Conservation (phyloP, 2,797 vertebrate species). For the Hemibagrus guttatus region DNA sequence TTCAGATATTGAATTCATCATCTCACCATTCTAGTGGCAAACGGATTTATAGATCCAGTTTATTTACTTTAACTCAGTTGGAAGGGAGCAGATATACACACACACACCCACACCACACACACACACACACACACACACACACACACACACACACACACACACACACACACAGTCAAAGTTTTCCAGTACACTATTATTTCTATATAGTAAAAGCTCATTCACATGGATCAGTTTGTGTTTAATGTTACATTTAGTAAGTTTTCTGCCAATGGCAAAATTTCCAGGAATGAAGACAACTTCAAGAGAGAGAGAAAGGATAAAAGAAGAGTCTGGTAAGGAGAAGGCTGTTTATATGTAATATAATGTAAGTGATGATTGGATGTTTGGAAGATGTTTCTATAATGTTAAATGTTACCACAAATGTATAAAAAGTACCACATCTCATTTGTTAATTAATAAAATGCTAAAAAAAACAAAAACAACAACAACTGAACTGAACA, state of each 20-base stretch:
- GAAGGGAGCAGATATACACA: slow-evolving; percentile 17
- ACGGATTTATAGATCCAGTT: slow-evolving; percentile 1
- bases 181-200: not conserved
- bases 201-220: not conserved
- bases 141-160: slow-evolving; percentile 28
- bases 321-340: not conserved
- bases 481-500: no score
- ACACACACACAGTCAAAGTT: not conserved
- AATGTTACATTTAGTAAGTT: not conserved
- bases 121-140: slow-evolving; percentile 20
- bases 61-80: not conserved
- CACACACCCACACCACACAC: slow-evolving; percentile 30
- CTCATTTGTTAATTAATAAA: not conserved
- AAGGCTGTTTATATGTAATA: not conserved
- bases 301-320: not conserved
- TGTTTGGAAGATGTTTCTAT: not conserved
- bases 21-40: slow-evolving; percentile 21
- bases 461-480: no score
- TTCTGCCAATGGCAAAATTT: not conserved
- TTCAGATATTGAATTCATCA: slow-evolving; percentile 23
- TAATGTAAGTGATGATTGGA: not conserved
- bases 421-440: not conserved
- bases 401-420: not conserved
- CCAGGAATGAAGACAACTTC: not conserved
- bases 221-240: not conserved